Base-by-base conservation (phyloP, 2,888 invertebrate genomes). In the Drosophila atripex region DNA sequence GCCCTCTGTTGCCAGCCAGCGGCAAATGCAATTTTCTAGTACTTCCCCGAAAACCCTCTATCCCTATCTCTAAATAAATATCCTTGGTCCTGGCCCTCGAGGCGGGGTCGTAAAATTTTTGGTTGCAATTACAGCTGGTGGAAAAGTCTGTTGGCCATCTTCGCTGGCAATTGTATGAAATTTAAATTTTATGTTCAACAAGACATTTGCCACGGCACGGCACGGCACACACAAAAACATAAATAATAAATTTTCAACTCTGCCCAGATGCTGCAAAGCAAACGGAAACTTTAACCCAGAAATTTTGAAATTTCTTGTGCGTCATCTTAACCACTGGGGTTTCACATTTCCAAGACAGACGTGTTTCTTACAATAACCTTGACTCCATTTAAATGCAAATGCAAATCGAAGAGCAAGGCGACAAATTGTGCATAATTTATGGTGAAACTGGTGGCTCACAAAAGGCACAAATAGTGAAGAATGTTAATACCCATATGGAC, bases 21-120 rank as follows among this genome's bases (percentile, higher is more conserved):
- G 60, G 71, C 82, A 86, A 86, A 85, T 86, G 86, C 86, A 86
- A 80, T 85, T 86, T 76, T 78, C 86, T 79, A 73, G 78, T 86
- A 82, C 74, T 71, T 70, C 51, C 70, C 63, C 57, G 47, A 38
- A 28, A 28, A 28, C 28, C 9, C 9, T 9, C 2, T 0, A 9
- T 28, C 28, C 28, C 21, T 23, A 23, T 23, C 21, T 0, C 21
- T 23, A 23, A 23, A 23, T 23, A 23, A 7, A 23, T 49, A 23
- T 11, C 30, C 45, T 41, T 3, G 7, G 30, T 45, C 45, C 25
- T 18, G 47, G 45, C 11, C 12, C 35, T 28, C 14, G 9, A 56
- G 61, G 51, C 63, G 58, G 45, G 54, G 45, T 69, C 76, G 77
- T 85, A 86, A 85, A 86, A 85, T 85, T 86, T 69, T 86, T 76